Percentiles rank a stretch among this genome's conserved stretches.
Evolutionary conservation across 2,797 vertebrate species (phyloP).

Genomic region (Columba guinea): DNA sequence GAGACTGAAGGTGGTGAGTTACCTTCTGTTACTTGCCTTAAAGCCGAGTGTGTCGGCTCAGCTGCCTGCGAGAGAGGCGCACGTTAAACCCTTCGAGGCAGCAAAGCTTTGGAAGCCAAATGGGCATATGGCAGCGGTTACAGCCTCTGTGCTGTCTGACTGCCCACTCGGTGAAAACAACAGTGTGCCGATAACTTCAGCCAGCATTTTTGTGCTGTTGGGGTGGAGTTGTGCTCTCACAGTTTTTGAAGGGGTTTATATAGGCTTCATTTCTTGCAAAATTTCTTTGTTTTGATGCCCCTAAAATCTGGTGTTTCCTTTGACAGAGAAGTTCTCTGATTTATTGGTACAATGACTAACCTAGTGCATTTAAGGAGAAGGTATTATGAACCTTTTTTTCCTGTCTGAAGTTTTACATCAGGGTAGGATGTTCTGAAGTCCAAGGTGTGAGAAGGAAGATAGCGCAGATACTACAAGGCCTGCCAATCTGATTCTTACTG

Average conservation of each 20-base stretch:
- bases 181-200: neutral
- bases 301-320: slow-evolving; percentile 29
- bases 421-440: slow-evolving; percentile 25
- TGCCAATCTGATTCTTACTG: slow-evolving; percentile 76
- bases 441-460: neutral
- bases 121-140: neutral
- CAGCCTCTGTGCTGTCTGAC: neutral
- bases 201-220: neutral
- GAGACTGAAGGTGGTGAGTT: neutral
- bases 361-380: slow-evolving; percentile 15
- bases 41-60: neutral
- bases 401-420: slow-evolving; percentile 26
- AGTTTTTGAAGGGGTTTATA: neutral
- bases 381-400: neutral
- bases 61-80: neutral
- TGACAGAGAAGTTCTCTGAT: slow-evolving; percentile 13
- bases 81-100: neutral
- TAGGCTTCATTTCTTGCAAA: neutral
- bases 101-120: neutral
- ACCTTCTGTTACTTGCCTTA: slow-evolving; percentile 44
- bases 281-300: neutral
- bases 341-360: slow-evolving; percentile 42
- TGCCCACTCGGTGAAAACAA: neutral
- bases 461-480: slow-evolving; percentile 61
- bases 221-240: neutral